These are phyloP conservation scores for Thaleichthys pacificus DNA, from an alignment of 2,797 vertebrate species.

Conservation along the genomic window DNA sequence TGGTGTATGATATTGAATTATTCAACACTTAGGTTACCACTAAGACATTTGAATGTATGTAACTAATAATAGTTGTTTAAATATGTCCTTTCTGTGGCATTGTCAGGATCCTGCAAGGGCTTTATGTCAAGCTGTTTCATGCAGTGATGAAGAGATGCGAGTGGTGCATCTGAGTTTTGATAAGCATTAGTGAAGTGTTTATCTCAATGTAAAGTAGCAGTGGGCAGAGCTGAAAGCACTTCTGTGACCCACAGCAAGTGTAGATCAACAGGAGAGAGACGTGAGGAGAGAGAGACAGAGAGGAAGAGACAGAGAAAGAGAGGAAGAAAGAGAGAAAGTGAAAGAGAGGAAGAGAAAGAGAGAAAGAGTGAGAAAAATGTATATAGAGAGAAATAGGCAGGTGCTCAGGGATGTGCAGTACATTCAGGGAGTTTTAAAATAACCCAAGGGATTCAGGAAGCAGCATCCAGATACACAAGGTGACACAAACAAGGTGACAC, in stretches of 20 bases:
- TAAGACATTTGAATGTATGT: background rate
- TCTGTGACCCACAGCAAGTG: slow-evolving; percentile 25
- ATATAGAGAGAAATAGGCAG: slow-evolving; percentile 7
- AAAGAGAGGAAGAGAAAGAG: background rate
- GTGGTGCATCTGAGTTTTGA: background rate
- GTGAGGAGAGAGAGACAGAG: background rate
- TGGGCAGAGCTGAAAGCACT: slow-evolving; percentile 48
- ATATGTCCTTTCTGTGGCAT: background rate
- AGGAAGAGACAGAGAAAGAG: background rate
- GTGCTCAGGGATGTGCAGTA: too few relatives aligned
- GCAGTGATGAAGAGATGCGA: background rate
- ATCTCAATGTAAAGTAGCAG: too few relatives aligned
- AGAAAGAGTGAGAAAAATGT: too few relatives aligned
- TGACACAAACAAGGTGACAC: background rate
- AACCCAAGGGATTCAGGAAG: too few relatives aligned
- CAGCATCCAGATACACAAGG: background rate
- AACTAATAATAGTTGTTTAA: too few relatives aligned
- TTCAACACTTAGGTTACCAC: too few relatives aligned
- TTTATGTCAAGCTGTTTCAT: background rate
- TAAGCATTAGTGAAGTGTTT: too few relatives aligned
- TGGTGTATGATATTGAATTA: background rate
- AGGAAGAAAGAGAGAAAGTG: background rate
- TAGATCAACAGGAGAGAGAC: slow-evolving; percentile 29
- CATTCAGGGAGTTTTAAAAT: too few relatives aligned
- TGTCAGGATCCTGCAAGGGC: background rate